Percentiles rank a stretch among this genome's conserved stretches.
Conservation (phyloP, 2,888 invertebrate genomes). For the Andrena chrysosceles region DNA sequence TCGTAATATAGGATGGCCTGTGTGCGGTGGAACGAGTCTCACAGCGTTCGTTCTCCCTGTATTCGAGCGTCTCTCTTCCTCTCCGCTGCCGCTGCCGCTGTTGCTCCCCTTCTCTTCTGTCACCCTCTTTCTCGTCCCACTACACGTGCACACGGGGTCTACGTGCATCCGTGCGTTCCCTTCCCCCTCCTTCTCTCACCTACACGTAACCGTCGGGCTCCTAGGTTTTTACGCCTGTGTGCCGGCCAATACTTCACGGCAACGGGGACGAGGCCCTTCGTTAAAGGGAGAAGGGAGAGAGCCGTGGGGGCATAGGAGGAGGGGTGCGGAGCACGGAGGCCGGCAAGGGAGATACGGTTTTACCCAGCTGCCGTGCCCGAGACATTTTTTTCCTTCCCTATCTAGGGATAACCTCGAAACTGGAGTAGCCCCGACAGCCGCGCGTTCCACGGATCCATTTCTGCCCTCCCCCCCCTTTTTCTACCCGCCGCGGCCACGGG, state of each 20-base stretch:
- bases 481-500: slow-evolving; percentile 35
- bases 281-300: slow-evolving; percentile 52
- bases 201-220: slow-evolving; percentile 59
- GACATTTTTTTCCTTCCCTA: slow-evolving; percentile 76
- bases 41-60: slow-evolving; percentile 73
- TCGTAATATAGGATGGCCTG: slow-evolving; percentile 82
- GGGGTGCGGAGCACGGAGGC: slow-evolving; percentile 11
- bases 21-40: slow-evolving; percentile 82
- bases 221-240: slow-evolving; percentile 76
- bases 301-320: neutral
- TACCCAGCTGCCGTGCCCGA: slow-evolving; percentile 77
- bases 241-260: slow-evolving; percentile 78
- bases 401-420: slow-evolving; percentile 80
- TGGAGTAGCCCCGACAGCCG: slow-evolving; percentile 70
- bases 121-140: slow-evolving; percentile 68
- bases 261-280: slow-evolving; percentile 70
- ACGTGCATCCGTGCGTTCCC: slow-evolving; percentile 49
- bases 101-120: slow-evolving; percentile 45
- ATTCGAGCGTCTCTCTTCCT: slow-evolving; percentile 65
- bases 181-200: slow-evolving; percentile 38
- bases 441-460: slow-evolving; percentile 53
- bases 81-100: slow-evolving; percentile 27
- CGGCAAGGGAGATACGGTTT: slow-evolving; percentile 76
- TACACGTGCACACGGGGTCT: slow-evolving; percentile 57
- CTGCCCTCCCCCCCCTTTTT: slow-evolving; percentile 25